A percentile compares a stretch with the other conserved stretches of the same genome.
phyloP scores from a whole-genome alignment of 2,113 vertebrate genomes.

The Gopherus evgoodei region DNA sequence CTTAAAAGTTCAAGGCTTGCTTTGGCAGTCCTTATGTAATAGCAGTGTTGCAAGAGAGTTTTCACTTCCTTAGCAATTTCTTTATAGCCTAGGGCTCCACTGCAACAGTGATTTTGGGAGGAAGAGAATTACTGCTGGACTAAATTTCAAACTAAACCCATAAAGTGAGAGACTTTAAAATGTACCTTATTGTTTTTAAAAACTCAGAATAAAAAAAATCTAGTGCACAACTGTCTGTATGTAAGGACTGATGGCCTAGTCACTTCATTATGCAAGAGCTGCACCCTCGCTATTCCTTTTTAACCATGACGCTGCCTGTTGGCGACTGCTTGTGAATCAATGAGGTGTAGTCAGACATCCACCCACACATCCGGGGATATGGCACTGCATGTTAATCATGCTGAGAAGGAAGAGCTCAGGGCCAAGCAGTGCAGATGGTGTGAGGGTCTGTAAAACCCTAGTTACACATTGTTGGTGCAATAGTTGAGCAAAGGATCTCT shows the following conservation, averaged over 20 bases:
- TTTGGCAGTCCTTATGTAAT: not conserved
- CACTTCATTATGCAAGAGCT: not conserved
- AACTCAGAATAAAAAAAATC: not conserved
- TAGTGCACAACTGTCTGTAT: accelerated
- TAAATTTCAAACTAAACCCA: not conserved
- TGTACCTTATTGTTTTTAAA: not conserved
- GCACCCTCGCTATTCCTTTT: not conserved
- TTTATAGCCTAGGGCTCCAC: accelerated
- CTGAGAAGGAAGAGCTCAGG: not conserved
- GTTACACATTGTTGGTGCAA: not conserved
- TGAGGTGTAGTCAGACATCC: not conserved
- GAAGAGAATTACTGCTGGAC: not conserved
- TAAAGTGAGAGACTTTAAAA: accelerated
- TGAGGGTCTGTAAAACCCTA: not conserved
- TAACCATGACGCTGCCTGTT: accelerated
- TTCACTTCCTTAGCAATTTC: not conserved
- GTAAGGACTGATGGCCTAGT: not conserved
- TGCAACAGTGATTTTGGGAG: not conserved
- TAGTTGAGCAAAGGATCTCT: not conserved
- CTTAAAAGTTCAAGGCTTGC: not conserved
- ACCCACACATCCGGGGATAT: accelerated
- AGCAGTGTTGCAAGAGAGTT: not conserved
- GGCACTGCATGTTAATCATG: accelerated
- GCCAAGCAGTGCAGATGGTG: not conserved
- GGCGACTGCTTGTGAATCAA: accelerated